phyloP scores from a whole-genome alignment of 2,888 invertebrate species.

The Argyresthia goedartella region DNA sequence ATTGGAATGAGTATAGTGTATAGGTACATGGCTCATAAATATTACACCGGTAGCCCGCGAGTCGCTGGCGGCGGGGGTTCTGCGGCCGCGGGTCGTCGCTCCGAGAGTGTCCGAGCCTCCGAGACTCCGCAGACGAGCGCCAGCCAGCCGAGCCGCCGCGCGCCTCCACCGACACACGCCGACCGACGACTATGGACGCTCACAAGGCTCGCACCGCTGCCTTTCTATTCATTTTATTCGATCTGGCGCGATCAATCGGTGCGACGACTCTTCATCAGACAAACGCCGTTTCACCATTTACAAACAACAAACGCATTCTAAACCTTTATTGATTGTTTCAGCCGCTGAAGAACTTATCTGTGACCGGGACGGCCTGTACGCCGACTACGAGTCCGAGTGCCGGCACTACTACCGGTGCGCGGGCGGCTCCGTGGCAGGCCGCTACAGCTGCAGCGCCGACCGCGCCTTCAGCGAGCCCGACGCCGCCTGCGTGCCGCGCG shows the following conservation, averaged over 20 bases:
- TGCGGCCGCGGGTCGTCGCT: conserved; percentile 37
- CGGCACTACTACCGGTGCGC: conserved; percentile 56
- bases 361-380: conserved; percentile 48
- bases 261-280: no score
- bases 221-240: no score
- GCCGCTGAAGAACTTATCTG: conserved; percentile 20
- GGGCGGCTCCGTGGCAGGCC: conserved; percentile 30
- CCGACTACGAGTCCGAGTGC: conserved; percentile 55
- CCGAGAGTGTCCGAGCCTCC: no score
- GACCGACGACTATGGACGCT: no score
- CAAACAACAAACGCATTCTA: neutral
- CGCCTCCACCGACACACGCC: no score
- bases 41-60: neutral
- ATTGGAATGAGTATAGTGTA: no score
- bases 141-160: conserved; percentile 14
- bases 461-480: conserved; percentile 53
- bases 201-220: conserved; percentile 6
- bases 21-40: no score
- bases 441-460: conserved; percentile 46
- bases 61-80: conserved; percentile 20
- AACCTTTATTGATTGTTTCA: neutral
- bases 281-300: no score
- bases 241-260: no score
- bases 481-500: conserved; percentile 47
- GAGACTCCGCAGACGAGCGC: conserved; percentile 32